Base-by-base conservation (phyloP, 2,888 invertebrate genomes). In the Chrysotoxum bicinctum region DNA sequence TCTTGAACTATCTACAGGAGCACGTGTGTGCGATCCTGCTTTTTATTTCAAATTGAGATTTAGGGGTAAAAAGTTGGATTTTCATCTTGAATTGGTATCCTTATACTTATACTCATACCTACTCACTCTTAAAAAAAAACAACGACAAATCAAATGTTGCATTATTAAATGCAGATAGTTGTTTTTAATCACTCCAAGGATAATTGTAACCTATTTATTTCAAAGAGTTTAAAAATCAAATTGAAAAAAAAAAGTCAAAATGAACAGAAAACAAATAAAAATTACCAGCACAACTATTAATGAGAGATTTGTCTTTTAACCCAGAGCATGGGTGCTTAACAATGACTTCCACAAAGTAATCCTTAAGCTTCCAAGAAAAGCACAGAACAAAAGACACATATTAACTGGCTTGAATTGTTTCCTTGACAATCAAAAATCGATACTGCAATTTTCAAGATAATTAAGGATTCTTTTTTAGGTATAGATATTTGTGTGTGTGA, bases 391-490 rank as follows among this genome's bases (percentile, higher is more conserved):
- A 79, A 35, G 62, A 54, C 12, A 35, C n/a, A n/a, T n/a, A 19
- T 10, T 48, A 12, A 52, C 23, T 50, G 10, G 37, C 37, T 60
- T 64, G 40, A 73, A 12, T 73, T 35, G 43, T 73, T 48, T 56
- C 48, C 45, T 70, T 70, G 14, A 16, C 45, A 76, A 76, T 70
- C 56, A 69, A 40, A 54, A 70, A 62, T 69, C 75, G 80, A 80
- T 80, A 70, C 56, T 75, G 69, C 62, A 80, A 54, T 56, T 75
- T 23, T 14, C 35, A 60, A 66, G 19, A 75, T 79, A 79, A 79
- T 79, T 66, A 79, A 66, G 7, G 16, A 66, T 30, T 58, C 58
- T 52, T 43, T 52, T 30, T 50, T 26, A 9, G 9, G 10, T 56
- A 21, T 35, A 35, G 1, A 14, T 2, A 7, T 10, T 2, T 35